Evolutionary conservation across 2,888 invertebrate genomes (phyloP).

Genomic region (Mythimna ferrago): DNA sequence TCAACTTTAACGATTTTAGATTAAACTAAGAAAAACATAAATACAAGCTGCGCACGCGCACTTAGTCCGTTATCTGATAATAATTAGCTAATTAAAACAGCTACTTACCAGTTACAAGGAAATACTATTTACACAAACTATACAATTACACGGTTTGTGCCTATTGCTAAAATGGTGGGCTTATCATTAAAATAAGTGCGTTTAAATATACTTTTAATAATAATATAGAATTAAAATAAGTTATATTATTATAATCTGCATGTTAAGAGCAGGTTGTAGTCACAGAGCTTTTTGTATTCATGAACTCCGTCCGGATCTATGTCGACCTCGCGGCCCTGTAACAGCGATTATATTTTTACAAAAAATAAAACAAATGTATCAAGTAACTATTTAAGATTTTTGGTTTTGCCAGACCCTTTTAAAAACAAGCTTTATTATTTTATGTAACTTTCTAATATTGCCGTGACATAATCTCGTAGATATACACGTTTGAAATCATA

Average conservation of each 20-base stretch:
- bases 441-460: too few relatives aligned
- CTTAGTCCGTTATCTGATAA: constrained; percentile 44
- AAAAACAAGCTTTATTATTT: too few relatives aligned
- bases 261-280: too few relatives aligned
- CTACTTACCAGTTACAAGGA: constrained; percentile 43
- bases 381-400: too few relatives aligned
- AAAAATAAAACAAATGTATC: too few relatives aligned
- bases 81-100: constrained; percentile 50
- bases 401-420: too few relatives aligned
- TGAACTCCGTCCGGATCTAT: too few relatives aligned
- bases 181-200: constrained; percentile 20
- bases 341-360: too few relatives aligned
- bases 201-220: constrained; percentile 15
- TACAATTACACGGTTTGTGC: constrained; percentile 37
- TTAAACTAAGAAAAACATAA: constrained; percentile 33
- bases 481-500: too few relatives aligned
- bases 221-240: constrained; percentile 2
- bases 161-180: constrained; percentile 23
- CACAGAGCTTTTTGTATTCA: too few relatives aligned
- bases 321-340: too few relatives aligned
- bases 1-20: constrained; percentile 12
- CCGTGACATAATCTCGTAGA: too few relatives aligned
- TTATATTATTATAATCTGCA: not conserved
- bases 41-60: constrained; percentile 22
- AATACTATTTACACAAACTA: constrained; percentile 45